Percentiles rank a stretch among this genome's conserved stretches.
Conservation (phyloP, 2,888 invertebrate species). For the Argynnis bischoffii region DNA sequence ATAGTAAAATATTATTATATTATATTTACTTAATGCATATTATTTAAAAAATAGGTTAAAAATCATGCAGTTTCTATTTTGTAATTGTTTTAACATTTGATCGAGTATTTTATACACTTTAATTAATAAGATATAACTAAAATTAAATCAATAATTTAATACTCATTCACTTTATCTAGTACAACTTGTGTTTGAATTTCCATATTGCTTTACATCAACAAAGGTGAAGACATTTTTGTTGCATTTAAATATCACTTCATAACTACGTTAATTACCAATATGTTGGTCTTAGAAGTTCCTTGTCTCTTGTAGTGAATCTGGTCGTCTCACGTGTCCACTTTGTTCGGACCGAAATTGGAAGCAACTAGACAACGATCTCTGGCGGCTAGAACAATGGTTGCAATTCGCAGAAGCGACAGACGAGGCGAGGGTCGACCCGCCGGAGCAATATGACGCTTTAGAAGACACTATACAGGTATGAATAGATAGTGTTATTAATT, state of each 20-base stretch:
- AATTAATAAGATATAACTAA: neutral
- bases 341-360: slow-evolving; percentile 95
- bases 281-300: neutral
- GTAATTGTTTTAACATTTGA: neutral
- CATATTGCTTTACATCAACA: neutral
- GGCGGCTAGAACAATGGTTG: slow-evolving; percentile 95
- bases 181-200: neutral
- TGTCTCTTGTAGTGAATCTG: slow-evolving; percentile 83
- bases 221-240: slow-evolving; percentile 1
- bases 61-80: neutral
- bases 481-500: no score
- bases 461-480: slow-evolving; percentile 91
- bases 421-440: slow-evolving; percentile 85
- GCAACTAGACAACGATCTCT: slow-evolving; percentile 93
- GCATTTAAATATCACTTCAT: neutral
- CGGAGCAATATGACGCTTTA: slow-evolving; percentile 89
- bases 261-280: neutral
- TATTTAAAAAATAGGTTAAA: neutral
- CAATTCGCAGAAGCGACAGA: slow-evolving; percentile 93
- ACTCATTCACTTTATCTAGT: neutral
- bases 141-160: neutral
- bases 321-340: slow-evolving; percentile 91
- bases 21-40: neutral
- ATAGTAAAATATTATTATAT: neutral
- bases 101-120: neutral